phyloP scores from a whole-genome alignment of 2,797 vertebrate species.

The Phoxinus dragarum region DNA sequence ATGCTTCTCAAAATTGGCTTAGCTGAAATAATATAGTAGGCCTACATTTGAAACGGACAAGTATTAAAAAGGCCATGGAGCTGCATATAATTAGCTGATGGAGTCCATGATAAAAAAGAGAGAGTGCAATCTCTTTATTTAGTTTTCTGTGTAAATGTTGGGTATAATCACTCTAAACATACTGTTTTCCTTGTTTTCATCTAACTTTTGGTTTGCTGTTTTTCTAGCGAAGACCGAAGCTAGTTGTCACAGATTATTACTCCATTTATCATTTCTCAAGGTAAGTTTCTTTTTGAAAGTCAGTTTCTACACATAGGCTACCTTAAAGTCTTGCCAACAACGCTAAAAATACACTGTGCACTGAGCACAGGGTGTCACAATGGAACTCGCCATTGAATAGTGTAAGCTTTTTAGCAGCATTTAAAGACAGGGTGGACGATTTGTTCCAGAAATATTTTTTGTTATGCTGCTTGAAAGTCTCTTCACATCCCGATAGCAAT shows the following conservation, averaged over 20 bases:
- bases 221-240: not conserved
- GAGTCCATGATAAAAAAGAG: not conserved
- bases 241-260: not conserved
- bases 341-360: not conserved
- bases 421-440: not conserved
- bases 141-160: not conserved
- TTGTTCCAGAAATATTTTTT: too few species aligned
- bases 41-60: not conserved
- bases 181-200: not conserved
- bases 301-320: not conserved
- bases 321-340: not conserved
- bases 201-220: not conserved
- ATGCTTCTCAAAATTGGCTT: not conserved
- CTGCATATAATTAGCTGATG: not conserved
- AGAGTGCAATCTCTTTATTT: not conserved
- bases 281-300: not conserved
- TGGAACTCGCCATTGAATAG: not conserved
- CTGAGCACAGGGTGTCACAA: not conserved
- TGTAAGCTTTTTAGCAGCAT: not conserved
- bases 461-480: too few species aligned
- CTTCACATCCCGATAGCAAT: too few species aligned
- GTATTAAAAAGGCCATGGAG: not conserved
- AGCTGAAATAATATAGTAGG: not conserved
- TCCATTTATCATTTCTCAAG: not conserved
- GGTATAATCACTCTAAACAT: too few species aligned